phyloP scores from a whole-genome alignment of 2,797 vertebrate species.

The Lithobates pipiens region DNA sequence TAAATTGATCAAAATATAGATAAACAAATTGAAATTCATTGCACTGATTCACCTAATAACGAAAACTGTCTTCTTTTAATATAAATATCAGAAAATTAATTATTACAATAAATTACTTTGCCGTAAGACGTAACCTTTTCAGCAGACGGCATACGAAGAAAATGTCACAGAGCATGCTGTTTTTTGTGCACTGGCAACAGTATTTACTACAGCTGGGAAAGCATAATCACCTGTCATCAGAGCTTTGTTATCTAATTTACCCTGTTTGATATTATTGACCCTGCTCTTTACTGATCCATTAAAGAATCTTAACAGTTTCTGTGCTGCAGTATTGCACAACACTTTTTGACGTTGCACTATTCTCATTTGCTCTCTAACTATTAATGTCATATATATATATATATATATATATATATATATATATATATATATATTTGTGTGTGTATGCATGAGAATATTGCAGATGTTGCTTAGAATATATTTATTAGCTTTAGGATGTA shows the following conservation, averaged over 20 bases:
- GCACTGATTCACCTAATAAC: conserved; percentile 25
- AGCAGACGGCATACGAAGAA: conserved; percentile 37
- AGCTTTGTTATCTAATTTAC: conserved; percentile 60
- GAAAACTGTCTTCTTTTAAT: conserved; percentile 50
- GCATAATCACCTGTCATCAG: conserved; percentile 54
- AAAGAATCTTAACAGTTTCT: conserved; percentile 42
- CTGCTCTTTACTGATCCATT: conserved; percentile 46
- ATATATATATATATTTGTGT: background rate
- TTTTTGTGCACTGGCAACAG: conserved; percentile 33
- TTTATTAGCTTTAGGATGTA: conserved; percentile 53
- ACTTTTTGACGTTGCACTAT: background rate
- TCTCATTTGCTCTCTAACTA: conserved; percentile 1
- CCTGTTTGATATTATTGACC: conserved; percentile 59
- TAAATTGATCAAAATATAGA: conserved; percentile 42
- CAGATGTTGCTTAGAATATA: conserved; percentile 49
- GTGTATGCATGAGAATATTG: background rate
- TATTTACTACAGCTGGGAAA: conserved; percentile 56
- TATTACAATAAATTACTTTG: conserved; percentile 55
- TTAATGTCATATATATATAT: conserved; percentile 23
- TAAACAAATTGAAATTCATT: conserved; percentile 33
- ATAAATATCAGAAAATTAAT: conserved; percentile 55
- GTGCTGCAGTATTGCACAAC: conserved; percentile 7
- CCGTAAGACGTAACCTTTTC: conserved; percentile 55
- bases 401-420: background rate
- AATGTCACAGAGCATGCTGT: conserved; percentile 58